Percentiles rank a stretch among this genome's conserved stretches.
Evolutionary conservation across 2,888 invertebrate species (phyloP).

Genomic region (Pollenia amentaria): DNA sequence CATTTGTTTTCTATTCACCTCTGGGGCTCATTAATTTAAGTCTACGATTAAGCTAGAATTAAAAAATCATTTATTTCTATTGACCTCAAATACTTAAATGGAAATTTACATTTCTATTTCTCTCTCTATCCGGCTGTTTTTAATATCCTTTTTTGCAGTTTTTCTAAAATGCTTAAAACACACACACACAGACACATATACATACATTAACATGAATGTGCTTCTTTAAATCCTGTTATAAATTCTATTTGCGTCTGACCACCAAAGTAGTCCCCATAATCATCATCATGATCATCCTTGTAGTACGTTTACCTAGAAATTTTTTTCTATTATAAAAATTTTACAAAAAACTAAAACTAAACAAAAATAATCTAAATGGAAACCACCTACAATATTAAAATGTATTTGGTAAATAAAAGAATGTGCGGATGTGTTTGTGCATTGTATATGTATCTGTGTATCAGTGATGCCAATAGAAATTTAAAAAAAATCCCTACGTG

Average conservation of each 20-base stretch:
- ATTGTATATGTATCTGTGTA: neutral
- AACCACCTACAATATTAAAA: slow-evolving; percentile 28
- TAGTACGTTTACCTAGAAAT: slow-evolving; percentile 7
- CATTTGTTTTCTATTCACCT: slow-evolving; percentile 25
- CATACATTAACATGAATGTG: neutral
- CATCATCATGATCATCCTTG: neutral
- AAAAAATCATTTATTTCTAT: slow-evolving; percentile 71
- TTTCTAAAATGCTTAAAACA: neutral
- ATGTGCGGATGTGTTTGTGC: neutral
- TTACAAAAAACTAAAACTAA: neutral
- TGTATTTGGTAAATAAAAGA: slow-evolving; percentile 20
- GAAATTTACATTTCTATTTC: slow-evolving; percentile 36
- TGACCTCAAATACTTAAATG: slow-evolving; percentile 64
- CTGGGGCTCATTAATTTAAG: slow-evolving; percentile 25
- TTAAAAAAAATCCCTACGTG: too few species aligned
- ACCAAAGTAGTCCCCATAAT: neutral
- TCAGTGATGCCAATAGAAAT: too few species aligned
- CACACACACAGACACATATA: neutral
- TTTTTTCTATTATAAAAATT: neutral
- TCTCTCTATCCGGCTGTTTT: neutral
- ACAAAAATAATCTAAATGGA: neutral
- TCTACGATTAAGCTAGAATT: slow-evolving; percentile 55
- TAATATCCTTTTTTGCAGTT: slow-evolving; percentile 5
- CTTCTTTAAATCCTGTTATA: slow-evolving; percentile 54
- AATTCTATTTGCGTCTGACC: slow-evolving; percentile 51